These are phyloP conservation scores for Sylvia borin DNA, from an alignment of 2,797 vertebrate genomes.

Conservation along the genomic window DNA sequence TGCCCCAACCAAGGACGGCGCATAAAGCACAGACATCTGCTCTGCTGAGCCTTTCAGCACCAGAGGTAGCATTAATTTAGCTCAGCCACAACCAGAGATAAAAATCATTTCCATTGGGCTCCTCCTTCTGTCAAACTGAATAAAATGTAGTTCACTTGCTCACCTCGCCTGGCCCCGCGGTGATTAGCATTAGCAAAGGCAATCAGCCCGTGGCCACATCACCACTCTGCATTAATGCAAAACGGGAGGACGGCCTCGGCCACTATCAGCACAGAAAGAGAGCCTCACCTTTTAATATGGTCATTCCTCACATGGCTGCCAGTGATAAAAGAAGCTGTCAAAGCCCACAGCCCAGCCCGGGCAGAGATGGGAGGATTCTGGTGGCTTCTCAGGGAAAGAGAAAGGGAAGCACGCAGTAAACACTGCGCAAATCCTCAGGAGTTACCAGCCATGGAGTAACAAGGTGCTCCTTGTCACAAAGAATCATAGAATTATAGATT, in stretches of 20 bases:
- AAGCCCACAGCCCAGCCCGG: not conserved
- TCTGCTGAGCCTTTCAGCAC: constrained; percentile 17
- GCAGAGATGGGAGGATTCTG: not conserved
- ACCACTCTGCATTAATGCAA: constrained; percentile 9
- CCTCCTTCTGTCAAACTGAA: constrained; percentile 60
- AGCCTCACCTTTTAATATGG: constrained; percentile 14
- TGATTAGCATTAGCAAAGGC: constrained; percentile 53
- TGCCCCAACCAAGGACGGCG: not conserved
- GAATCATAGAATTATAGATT: not conserved
- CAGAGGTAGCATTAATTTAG: constrained; percentile 52
- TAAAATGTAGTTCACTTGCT: constrained; percentile 51
- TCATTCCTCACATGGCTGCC: constrained; percentile 35
- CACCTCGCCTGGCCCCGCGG: constrained; percentile 41
- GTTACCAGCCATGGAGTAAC: not conserved
- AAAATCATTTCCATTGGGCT: constrained; percentile 44
- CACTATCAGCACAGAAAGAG: constrained; percentile 10
- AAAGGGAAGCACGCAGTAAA: not conserved
- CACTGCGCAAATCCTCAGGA: not conserved
- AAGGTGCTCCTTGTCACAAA: accelerated
- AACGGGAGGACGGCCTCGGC: not conserved
- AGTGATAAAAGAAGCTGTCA: constrained; percentile 31
- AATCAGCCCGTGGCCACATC: constrained; percentile 39
- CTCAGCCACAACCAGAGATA: constrained; percentile 28
- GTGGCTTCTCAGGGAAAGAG: not conserved
- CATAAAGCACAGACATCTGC: constrained; percentile 43